Evolutionary conservation across 2,113 vertebrate genomes (phyloP).

Genomic region (pig (Sus scrofa)): DNA sequence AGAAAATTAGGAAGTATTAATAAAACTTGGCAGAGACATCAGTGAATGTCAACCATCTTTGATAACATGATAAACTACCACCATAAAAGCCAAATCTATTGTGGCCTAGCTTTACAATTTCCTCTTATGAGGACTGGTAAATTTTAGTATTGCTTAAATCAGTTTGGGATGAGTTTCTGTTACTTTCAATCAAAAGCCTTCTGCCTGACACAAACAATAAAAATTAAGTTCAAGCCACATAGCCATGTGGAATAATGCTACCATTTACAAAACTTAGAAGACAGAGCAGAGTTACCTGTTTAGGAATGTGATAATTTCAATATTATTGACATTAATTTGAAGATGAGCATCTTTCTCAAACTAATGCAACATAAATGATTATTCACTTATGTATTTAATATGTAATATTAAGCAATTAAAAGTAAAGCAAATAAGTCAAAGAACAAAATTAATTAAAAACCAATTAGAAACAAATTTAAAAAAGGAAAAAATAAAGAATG

Average conservation of each 20-base stretch:
- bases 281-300: background rate
- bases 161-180: background rate
- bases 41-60: background rate
- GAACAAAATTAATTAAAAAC: background rate
- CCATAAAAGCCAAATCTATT: background rate
- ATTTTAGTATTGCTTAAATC: background rate
- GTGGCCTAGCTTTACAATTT: background rate
- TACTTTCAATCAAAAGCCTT: background rate
- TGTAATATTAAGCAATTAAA: background rate
- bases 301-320: background rate
- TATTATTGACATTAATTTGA: background rate
- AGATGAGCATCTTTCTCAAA: background rate
- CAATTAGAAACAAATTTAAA: background rate
- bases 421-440: background rate
- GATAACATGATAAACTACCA: background rate
- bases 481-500: background rate
- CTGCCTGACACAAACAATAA: background rate
- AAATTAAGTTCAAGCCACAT: background rate
- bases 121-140: background rate
- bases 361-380: background rate
- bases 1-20: background rate
- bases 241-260: background rate
- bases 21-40: background rate
- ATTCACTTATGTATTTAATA: background rate
- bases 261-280: background rate